Evolutionary conservation across 2,113 vertebrate genomes (phyloP), one percentile per base, ranked within the genome.

Genomic region (Rattus norvegicus): DNA sequence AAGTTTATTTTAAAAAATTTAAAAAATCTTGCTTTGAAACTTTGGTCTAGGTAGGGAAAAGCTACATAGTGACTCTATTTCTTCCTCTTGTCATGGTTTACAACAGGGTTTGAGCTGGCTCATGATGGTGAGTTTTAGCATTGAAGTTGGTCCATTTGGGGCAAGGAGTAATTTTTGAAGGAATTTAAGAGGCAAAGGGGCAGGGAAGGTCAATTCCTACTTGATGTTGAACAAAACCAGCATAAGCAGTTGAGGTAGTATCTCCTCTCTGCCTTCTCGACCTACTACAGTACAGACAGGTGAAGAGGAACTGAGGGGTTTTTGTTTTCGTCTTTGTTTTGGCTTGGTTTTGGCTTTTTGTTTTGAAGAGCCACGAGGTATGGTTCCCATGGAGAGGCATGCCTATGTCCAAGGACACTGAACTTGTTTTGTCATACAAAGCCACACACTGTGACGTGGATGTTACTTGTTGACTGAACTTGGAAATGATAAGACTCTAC

Each of bases 391-490:
- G 56, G 47, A 91, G 93, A 91, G 79, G 92, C 70, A 65, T 69
- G 77, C 43, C 88, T 76, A 76, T 75, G 43, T 91, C 88, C 91
- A 88, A 30, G 97, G 92, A 96, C 91, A 91, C 86, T 10, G 47
- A 83, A 85, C 77, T 52, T 88, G 91, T 89, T 95, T 54, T 81
- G 86, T 87, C 77, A 47, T 1, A 92, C 36, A 90, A 92, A 92
- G 88, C 77, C 85, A 88, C n/a, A 59, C 92, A 28, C 0, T 3
- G 83, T 49, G 73, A 91, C 19, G 5, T 8, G 12, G 84, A 36
- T 26, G 61, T 54, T 5, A 43, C 80, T 86, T 91, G 52, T 2
- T 65, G 39, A 52, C 59, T 56, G 7, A 75, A 92, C 76, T 22
- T 20, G 86, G 95, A 59, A 87, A 79, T 80, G 54, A 72, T 85